phyloP scores from a whole-genome alignment of 92 coral and sea anemone genomes.

The Palythoa grandiflora region DNA sequence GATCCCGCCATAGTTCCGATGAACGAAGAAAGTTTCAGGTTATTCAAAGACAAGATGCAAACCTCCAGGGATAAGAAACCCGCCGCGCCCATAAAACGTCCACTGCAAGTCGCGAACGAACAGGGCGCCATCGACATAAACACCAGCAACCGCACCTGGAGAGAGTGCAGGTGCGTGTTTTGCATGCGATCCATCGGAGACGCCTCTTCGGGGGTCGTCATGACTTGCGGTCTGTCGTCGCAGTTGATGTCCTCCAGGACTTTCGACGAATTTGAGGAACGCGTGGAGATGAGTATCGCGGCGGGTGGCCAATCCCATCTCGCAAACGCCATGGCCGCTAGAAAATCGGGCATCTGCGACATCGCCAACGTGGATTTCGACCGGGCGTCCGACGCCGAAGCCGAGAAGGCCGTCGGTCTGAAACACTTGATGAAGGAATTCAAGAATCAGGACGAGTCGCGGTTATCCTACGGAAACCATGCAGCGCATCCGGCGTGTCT shows the following conservation, averaged over 20 bases:
- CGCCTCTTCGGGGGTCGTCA: conserved; percentile 2
- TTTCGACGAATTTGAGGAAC: background rate
- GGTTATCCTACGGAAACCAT: background rate
- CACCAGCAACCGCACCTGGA: conserved; percentile 4
- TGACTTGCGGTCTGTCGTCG: background rate
- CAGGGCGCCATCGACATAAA: background rate
- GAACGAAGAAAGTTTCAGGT: background rate
- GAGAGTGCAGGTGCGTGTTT: background rate
- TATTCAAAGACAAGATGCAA: background rate
- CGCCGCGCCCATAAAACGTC: background rate
- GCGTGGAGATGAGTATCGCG: background rate
- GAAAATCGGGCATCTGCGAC: background rate
- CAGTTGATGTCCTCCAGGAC: background rate
- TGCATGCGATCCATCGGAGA: background rate
- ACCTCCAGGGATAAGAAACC: background rate
- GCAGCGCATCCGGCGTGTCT: background rate
- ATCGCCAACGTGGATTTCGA: background rate
- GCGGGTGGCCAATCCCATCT: background rate
- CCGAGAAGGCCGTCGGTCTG: background rate
- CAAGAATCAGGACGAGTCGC: background rate
- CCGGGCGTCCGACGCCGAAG: background rate
- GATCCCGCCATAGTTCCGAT: background rate
- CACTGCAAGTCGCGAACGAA: background rate
- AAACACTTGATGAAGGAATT: background rate
- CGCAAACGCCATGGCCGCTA: background rate